Conservation (phyloP, 2,888 invertebrate genomes). For the Nebria brevicollis region DNA sequence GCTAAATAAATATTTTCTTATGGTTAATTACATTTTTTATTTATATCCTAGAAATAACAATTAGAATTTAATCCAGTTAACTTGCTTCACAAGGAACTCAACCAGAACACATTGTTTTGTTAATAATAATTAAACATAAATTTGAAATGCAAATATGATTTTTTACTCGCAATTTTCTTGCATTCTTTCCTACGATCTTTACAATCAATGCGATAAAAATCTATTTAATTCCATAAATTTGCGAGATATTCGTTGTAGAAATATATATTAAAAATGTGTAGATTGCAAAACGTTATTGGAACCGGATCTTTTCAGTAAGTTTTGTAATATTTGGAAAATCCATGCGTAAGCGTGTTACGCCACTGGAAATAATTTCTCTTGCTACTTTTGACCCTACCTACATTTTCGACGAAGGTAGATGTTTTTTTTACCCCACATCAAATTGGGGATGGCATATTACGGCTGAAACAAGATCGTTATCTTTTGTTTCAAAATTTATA, state of each 20-base stretch:
- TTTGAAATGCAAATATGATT: background rate
- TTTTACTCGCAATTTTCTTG: background rate
- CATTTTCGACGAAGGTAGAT: background rate
- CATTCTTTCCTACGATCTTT: background rate
- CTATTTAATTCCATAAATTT: too few species aligned
- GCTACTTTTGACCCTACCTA: slow-evolving; percentile 24
- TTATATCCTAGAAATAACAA: background rate
- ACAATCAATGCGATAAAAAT: too few species aligned
- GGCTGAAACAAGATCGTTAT: background rate
- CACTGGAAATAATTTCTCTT: slow-evolving; percentile 40
- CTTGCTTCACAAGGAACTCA: background rate
- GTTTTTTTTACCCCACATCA: background rate
- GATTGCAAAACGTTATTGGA: background rate
- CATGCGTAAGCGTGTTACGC: slow-evolving; percentile 28
- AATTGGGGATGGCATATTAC: background rate
- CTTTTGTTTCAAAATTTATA: background rate
- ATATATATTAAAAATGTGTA: background rate
- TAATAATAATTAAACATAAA: background rate
- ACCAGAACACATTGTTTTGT: background rate
- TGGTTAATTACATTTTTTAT: background rate
- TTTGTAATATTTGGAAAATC: slow-evolving; percentile 23
- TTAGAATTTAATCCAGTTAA: background rate
- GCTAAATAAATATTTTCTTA: background rate
- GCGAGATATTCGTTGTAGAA: too few species aligned
- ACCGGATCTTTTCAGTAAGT: background rate